Conservation (phyloP, 1,140 invertebrate species). For the Nasonia vitripennis region DNA sequence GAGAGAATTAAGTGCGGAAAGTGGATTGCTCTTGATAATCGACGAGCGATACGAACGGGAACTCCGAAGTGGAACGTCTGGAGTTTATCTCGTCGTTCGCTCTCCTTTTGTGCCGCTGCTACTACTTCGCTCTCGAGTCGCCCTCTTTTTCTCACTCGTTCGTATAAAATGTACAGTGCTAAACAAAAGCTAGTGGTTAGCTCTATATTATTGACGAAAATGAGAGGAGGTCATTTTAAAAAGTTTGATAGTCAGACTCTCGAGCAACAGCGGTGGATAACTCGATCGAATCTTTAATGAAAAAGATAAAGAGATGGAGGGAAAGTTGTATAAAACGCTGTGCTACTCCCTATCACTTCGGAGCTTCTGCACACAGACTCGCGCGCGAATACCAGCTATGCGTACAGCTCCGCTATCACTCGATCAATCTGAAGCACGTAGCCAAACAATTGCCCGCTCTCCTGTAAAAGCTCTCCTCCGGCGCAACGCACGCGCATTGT, state of each 20-base stretch:
- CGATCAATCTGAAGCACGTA: constrained; percentile 53
- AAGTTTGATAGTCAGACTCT: neutral
- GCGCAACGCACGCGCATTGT: neutral
- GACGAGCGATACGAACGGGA: neutral
- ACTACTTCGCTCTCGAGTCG: too few species aligned
- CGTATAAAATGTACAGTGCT: neutral
- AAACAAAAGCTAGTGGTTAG: neutral
- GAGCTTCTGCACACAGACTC: neutral
- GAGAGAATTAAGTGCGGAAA: constrained; percentile 38
- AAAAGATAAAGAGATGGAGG: neutral
- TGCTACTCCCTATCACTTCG: neutral
- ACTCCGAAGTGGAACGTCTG: neutral
- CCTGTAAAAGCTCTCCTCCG: neutral
- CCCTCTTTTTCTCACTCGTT: neutral
- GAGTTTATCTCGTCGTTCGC: constrained; percentile 20
- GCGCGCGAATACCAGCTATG: neutral
- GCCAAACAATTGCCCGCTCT: constrained; percentile 42
- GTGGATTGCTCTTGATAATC: constrained; percentile 36
- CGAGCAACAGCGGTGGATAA: neutral
- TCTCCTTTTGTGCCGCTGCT: neutral
- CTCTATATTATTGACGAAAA: neutral
- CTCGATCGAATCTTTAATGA: neutral
- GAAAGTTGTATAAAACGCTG: neutral
- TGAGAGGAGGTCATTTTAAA: neutral
- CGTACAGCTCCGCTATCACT: constrained; percentile 32